Base-by-base conservation (phyloP, 2,113 vertebrate genomes). In the Zapus hudsonius region DNA sequence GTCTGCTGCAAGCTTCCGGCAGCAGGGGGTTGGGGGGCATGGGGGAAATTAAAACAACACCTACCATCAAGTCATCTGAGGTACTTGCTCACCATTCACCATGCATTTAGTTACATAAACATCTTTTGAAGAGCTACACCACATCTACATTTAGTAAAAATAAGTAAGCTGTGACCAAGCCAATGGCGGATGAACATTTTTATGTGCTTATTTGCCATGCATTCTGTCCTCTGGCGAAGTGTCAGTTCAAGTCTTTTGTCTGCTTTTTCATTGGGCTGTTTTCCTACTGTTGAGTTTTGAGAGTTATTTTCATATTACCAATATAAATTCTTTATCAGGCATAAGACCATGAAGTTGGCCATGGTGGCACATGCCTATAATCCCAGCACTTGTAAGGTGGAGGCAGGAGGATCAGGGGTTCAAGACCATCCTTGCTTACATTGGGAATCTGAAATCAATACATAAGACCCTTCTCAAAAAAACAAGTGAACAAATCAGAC, bases 141-240 rank as follows among this genome's bases (percentile, higher is more conserved):
- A 20, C 44, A 10, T 42, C 67, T 33, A 55, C 40, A 52, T 7
- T 7, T 13, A 83, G 38, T 84, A 57, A 69, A 57, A 70, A 5
- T 27, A 7, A 61, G 40, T 40, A 61, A 0, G 4, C 44, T 23
- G 74, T 15, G n/a, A 64, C 5, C 70, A 42, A 44, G n/a, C 74
- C 9, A 31, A 0, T 0, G 29, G 72, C 0, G 8, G 74, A 0
- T 23, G 44, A 36, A 44, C 31, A 2, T 16, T 29, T 29, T 22
- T 57, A 5, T 27, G 29, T 15, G 72, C 57, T 61, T 8, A 1
- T 44, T 0, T 42, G 76, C 55, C 82, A 63, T 2, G 8, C 11
- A 1, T 10, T n/a, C 8, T 2, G 11, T 63, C 55, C 82, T 87
- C 73, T 87, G 81, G 87, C 84, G 90, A 87, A 69, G 44, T 67